A percentile compares a stretch with the other conserved stretches of the same genome.
Conservation (phyloP, 2,888 invertebrate genomes). For the Macaria notata region DNA sequence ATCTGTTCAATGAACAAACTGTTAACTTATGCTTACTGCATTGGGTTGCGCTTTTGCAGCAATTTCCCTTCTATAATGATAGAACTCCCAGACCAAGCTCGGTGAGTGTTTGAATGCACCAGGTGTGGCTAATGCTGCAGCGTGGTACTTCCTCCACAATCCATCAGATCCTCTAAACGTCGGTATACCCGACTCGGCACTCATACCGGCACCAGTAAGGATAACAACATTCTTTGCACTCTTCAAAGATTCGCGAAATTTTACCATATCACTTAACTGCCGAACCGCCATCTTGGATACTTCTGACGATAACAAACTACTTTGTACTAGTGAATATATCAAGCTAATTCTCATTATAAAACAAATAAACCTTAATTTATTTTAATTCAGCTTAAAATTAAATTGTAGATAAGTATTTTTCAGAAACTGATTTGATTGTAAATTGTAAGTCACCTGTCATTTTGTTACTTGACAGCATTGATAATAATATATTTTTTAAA, state of each 20-base stretch:
- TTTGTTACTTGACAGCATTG: too few relatives aligned
- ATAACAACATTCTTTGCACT: slow-evolving; percentile 85
- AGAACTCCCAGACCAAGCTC: slow-evolving; percentile 94
- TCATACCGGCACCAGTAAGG: slow-evolving; percentile 90
- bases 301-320: slow-evolving; percentile 17
- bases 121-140: slow-evolving; percentile 86
- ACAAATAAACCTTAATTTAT: neutral
- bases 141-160: slow-evolving; percentile 89
- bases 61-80: slow-evolving; percentile 91
- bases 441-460: too few relatives aligned
- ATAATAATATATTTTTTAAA: too few relatives aligned
- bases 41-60: slow-evolving; percentile 88
- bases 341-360: slow-evolving; percentile 48
- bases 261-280: slow-evolving; percentile 63
- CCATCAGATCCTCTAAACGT: slow-evolving; percentile 93
- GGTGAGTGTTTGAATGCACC: slow-evolving; percentile 87
- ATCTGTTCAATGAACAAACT: too few relatives aligned
- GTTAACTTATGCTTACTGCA: slow-evolving; percentile 67
- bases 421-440: too few relatives aligned
- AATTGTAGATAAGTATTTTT: too few relatives aligned
- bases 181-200: slow-evolving; percentile 93
- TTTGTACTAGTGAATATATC: slow-evolving; percentile 30
- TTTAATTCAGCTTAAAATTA: too few relatives aligned
- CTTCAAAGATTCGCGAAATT: slow-evolving; percentile 82
- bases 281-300: slow-evolving; percentile 28